Percentiles rank a stretch among this genome's conserved stretches.
Evolutionary conservation across 1,140 invertebrate species (phyloP).

Genomic region (Dryas iulia): DNA sequence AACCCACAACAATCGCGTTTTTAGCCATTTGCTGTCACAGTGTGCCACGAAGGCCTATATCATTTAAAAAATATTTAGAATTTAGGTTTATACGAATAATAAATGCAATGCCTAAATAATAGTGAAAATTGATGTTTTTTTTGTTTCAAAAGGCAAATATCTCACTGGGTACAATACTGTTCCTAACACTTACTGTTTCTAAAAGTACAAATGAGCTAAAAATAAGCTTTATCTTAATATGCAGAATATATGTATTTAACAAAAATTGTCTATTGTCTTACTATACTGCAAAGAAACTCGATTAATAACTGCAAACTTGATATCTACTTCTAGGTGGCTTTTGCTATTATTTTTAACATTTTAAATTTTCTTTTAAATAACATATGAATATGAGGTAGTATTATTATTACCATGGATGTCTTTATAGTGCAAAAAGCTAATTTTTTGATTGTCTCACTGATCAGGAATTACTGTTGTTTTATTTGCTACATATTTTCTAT

Average conservation of each 20-base stretch:
- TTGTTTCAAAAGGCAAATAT: background rate
- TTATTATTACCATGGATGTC: background rate
- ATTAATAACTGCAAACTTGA: background rate
- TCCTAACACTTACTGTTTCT: background rate
- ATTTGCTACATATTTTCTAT: background rate
- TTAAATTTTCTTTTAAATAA: background rate
- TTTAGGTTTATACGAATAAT: background rate
- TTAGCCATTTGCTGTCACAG: too few relatives aligned
- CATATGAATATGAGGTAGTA: background rate
- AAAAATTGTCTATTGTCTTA: too few relatives aligned
- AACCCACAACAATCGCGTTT: too few relatives aligned
- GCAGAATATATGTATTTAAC: too few relatives aligned
- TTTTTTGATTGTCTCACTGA: too few relatives aligned
- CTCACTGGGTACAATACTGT: background rate
- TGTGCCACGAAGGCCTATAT: too few relatives aligned
- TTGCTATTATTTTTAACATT: background rate
- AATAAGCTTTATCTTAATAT: too few relatives aligned
- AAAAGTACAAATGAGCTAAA: too few relatives aligned
- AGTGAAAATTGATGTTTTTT: background rate
- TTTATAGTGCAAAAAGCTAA: background rate
- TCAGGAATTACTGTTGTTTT: too few relatives aligned
- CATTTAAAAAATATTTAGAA: too few relatives aligned
- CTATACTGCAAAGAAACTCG: background rate
- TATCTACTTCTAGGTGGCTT: background rate
- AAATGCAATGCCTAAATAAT: background rate